Conservation (phyloP, 2,888 invertebrate species). For the Euproctis similis region DNA sequence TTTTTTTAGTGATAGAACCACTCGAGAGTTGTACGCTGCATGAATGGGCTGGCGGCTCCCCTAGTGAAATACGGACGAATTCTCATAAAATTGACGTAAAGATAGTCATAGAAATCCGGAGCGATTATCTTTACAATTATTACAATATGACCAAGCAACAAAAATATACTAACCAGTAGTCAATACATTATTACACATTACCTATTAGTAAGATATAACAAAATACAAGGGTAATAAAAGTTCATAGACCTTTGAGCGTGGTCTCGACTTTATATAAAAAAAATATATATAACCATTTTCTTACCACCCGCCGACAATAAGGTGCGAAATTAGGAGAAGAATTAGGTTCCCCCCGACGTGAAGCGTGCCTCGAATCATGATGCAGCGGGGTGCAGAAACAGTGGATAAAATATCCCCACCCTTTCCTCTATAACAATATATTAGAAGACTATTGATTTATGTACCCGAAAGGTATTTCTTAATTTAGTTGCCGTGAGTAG, state of each 20-base stretch:
- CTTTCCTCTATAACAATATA: slow-evolving; percentile 33
- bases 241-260: slow-evolving; percentile 34
- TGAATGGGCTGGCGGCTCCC: too few species aligned
- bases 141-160: slow-evolving; percentile 5
- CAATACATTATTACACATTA: slow-evolving; percentile 12
- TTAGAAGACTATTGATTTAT: slow-evolving; percentile 46
- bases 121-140: too few species aligned
- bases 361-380: slow-evolving; percentile 57
- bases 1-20: too few species aligned
- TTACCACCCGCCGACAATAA: slow-evolving; percentile 60
- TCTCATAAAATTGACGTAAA: too few species aligned
- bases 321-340: slow-evolving; percentile 72
- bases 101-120: too few species aligned
- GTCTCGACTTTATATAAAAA: slow-evolving; percentile 45
- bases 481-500: slow-evolving; percentile 36
- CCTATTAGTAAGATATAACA: slow-evolving; percentile 10
- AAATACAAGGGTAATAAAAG: slow-evolving; percentile 23
- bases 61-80: too few species aligned
- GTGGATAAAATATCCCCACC: slow-evolving; percentile 27
- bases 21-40: too few species aligned
- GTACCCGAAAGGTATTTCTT: slow-evolving; percentile 39
- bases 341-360: slow-evolving; percentile 61
- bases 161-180: too few species aligned
- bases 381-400: slow-evolving; percentile 37
- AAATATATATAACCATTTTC: slow-evolving; percentile 64